Evolutionary conservation across 2,797 vertebrate genomes (phyloP), one percentile per base, ranked within the genome.

Genomic region (Nyctalus aviator): DNA sequence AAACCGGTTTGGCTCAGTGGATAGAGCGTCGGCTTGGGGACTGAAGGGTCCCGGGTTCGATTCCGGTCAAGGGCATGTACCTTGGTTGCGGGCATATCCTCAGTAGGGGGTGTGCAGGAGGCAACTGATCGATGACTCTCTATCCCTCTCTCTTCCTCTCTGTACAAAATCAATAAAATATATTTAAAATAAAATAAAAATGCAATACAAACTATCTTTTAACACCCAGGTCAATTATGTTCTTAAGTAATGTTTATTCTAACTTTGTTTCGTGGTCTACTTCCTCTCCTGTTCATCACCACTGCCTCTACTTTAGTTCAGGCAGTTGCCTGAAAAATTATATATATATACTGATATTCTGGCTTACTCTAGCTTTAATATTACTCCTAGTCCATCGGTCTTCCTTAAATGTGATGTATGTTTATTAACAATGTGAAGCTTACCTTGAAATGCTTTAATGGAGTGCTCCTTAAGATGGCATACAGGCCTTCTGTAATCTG

Each of bases 401-500:
- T 72, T 73, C 17, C 57, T 92, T 85, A 41, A 68, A 44, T 88
- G 66, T 85, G 32, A 79, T 84, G 37, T 41, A 41, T 41, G 37
- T 78, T 89, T 73, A 78, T 57, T 48, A 66, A 78, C 78, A 92
- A 41, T 78, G 12, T 50, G 27, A 79, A 41, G 68, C 37, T 79
- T 57, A 25, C 14, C 37, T 92, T 50, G 66, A 89, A 94, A 88
- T 66, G 27, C 10, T 84, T 73, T 68, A 84, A 72, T 78, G 25
- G 35, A 91, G 20, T 83, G 77, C 30, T 76, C 21, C 77, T 84
- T 44, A 69, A 27, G 30, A 4, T 91, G 50, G 48, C 20, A 44
- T 76, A 48, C 25, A 20, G 68, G 48, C 69, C 48, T 44, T 69
- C 68, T 87, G 20, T 94, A 27, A 69, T 44, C 23, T 85, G 68